Base-by-base conservation (phyloP, 2,888 invertebrate species). In the Muscina levida region DNA sequence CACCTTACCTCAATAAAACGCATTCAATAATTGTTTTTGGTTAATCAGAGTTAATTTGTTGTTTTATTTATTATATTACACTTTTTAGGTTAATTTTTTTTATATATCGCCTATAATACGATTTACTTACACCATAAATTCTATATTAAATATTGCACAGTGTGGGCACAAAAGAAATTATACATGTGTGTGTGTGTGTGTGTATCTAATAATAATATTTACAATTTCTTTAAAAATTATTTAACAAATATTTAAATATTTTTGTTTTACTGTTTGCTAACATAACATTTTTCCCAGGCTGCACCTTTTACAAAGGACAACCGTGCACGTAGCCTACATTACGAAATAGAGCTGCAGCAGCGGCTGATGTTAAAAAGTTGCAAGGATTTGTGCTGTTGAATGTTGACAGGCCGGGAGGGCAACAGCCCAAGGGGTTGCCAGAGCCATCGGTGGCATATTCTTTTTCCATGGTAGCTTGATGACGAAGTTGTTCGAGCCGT, bases 401-500 rank as follows among this genome's bases (percentile, higher is more conserved):
- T 0, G 87, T 86, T 26, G 90, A 87, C 70, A 91, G 66, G 0
- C 90, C 88, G 57, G 88, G 87, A 17, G 91, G 89, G 73, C 90
- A 90, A 77, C 91, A 91, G 39, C 87, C 87, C 46, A 90, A 77
- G 0, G 85, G 83, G n/a, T 86, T 85, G 0, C 82, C 84, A 0
- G 85, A 80, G 11, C 85, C 85, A 75, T 90, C 88, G 31, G 87
- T 86, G 19, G 71, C 88, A 71, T 93, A 89, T 84, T 94, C 94
- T 87, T 95, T 95, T 86, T 95, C 95, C 62, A 94, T 93, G 11
- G 94, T 94, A 26, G 96, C 95, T 87, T 97, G 96, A 87, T 97
- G 96, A 0, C 97, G 94, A 6, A 97, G 90, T 87, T 97, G 97
- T 87, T 97, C 97, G 72, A 97, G 87, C 0, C 97, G 93, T 57